phyloP scores from a whole-genome alignment of 2,888 invertebrate species.

The Clistopyga incitator region DNA sequence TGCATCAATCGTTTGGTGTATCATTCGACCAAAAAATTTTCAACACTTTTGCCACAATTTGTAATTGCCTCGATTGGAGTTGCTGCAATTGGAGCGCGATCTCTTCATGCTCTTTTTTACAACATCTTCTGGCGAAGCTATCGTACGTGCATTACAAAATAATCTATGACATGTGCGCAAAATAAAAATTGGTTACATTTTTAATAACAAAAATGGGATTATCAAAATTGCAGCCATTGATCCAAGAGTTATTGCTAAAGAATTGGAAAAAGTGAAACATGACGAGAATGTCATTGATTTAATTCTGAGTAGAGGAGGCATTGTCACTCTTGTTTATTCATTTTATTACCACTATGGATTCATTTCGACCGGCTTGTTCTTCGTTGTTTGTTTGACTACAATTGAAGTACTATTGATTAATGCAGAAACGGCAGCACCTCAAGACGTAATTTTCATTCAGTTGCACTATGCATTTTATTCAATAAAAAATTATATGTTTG shows the following conservation, averaged over 20 bases:
- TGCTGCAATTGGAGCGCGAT: constrained; percentile 71
- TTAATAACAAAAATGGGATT: neutral
- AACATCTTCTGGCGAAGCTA: constrained; percentile 68
- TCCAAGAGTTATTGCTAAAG: constrained; percentile 71
- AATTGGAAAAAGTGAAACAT: constrained; percentile 62
- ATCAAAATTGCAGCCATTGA: constrained; percentile 70
- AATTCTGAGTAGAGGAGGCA: constrained; percentile 64
- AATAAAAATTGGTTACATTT: neutral
- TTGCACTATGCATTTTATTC: neutral
- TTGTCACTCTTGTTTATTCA: constrained; percentile 69
- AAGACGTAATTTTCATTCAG: constrained; percentile 37
- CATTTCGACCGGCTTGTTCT: constrained; percentile 63
- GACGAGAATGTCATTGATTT: constrained; percentile 61
- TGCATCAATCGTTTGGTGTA: constrained; percentile 71
- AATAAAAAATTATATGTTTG: neutral
- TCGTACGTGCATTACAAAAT: constrained; percentile 52
- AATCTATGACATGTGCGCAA: constrained; percentile 11
- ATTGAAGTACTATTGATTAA: constrained; percentile 61
- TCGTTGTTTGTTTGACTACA: constrained; percentile 61
- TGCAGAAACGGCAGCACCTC: constrained; percentile 16
- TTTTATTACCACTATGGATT: constrained; percentile 69
- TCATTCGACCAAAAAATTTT: constrained; percentile 65
- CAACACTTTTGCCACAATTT: constrained; percentile 67
- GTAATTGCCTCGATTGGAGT: constrained; percentile 72
- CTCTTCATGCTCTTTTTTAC: constrained; percentile 72